Percentiles rank a stretch among this genome's conserved stretches.
These are phyloP conservation scores for Tetramorium bicarinatum DNA, from an alignment of 2,888 invertebrate species.

Conservation along the genomic window DNA sequence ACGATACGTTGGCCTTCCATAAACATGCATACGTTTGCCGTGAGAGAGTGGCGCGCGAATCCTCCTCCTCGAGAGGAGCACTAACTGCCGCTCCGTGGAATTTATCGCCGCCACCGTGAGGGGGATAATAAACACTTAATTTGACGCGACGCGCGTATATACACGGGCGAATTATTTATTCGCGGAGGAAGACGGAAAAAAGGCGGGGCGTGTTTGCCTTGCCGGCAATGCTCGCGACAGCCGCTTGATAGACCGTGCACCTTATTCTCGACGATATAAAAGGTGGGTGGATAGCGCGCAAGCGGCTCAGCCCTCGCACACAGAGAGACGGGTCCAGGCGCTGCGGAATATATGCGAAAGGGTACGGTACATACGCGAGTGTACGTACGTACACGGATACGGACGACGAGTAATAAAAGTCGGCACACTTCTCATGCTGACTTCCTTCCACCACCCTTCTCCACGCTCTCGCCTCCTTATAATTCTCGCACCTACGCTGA, in stretches of 20 bases:
- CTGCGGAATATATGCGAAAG: constrained; percentile 23
- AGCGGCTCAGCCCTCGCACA: constrained; percentile 15
- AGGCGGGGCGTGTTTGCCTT: constrained; percentile 29
- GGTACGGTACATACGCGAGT: background rate
- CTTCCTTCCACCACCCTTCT: constrained; percentile 48
- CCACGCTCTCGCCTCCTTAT: constrained; percentile 44
- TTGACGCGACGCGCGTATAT: constrained; percentile 35
- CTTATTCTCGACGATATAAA: constrained; percentile 48
- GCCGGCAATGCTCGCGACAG: constrained; percentile 41
- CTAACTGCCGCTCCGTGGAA: constrained; percentile 17
- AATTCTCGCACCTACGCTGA: constrained; percentile 54
- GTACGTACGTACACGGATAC: constrained; percentile 25
- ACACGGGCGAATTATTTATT: constrained; percentile 46
- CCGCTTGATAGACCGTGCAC: constrained; percentile 42
- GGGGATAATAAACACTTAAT: constrained; percentile 52
- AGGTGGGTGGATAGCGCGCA: constrained; percentile 19
- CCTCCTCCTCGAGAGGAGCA: constrained; percentile 4
- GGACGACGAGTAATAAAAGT: constrained; percentile 64
- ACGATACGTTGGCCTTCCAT: constrained; percentile 1
- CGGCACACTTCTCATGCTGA: constrained; percentile 64
- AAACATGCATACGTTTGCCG: constrained; percentile 9
- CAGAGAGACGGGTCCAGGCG: constrained; percentile 16
- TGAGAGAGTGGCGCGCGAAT: constrained; percentile 12
- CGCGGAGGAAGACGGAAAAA: constrained; percentile 25
- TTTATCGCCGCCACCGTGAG: constrained; percentile 27